Evolutionary conservation across 2,113 vertebrate genomes (phyloP).

Genomic region (Trichechus manatus): DNA sequence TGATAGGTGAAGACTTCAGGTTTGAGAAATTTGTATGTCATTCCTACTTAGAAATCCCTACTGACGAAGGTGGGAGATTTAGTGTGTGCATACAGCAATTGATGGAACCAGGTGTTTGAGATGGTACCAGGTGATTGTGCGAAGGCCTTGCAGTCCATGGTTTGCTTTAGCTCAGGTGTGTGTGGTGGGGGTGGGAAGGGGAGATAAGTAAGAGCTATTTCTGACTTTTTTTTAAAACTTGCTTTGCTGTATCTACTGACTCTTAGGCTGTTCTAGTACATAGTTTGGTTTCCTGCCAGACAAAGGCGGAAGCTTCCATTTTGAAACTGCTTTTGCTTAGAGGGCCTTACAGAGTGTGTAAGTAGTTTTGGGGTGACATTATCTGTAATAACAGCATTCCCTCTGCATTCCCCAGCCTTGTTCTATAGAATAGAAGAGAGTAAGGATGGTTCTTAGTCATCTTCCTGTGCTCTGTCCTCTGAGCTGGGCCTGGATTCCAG

Average conservation of each 20-base stretch:
- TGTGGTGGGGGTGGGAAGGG: background rate
- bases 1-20: background rate
- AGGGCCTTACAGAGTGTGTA: slow-evolving; percentile 8
- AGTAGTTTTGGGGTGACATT: slow-evolving; percentile 38
- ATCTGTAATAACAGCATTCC: background rate
- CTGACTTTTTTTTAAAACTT: background rate
- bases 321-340: slow-evolving; percentile 42
- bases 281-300: slow-evolving; percentile 30
- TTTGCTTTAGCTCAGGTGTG: background rate
- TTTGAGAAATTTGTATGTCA: slow-evolving; percentile 4
- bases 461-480: background rate
- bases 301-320: slow-evolving; percentile 33
- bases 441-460: slow-evolving; percentile 11
- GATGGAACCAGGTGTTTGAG: background rate
- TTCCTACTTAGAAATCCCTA: background rate
- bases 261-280: background rate
- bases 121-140: background rate
- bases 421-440: background rate
- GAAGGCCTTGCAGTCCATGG: background rate
- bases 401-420: background rate
- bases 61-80: background rate
- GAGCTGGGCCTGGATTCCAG: slow-evolving; percentile 37
- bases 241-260: background rate
- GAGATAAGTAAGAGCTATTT: background rate
- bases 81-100: background rate